Evolutionary conservation across 1,140 invertebrate genomes (phyloP), one percentile per base, ranked within the genome.

Genomic region (Macrobrachium nipponense): DNA sequence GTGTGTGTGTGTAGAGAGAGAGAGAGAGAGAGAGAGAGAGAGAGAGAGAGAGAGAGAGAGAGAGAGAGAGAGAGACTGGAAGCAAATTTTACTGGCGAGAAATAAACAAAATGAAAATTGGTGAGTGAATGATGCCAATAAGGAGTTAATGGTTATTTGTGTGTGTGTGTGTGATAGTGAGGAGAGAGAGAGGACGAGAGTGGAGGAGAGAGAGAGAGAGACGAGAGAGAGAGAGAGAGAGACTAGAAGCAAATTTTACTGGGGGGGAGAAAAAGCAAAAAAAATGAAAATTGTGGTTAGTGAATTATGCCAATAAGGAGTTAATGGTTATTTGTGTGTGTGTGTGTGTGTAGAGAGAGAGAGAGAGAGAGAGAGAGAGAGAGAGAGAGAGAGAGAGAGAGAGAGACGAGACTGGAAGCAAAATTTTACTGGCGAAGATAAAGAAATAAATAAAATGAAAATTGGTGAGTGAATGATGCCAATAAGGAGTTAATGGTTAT

Each of bases 91-190:
- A n/a, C n/a, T n/a, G n/a, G n/a, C n/a, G n/a, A n/a, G n/a, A 58
- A 66, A 81, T 51, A 72, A 44, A 36, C 15, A 27, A 23, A 14
- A n/a, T 11, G 36, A 58, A 60, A 66, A 27, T 23, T 61, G 43
- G 79, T 51, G 36, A 58, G 20, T n/a, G 64, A 58, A 61, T 23
- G n/a, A n/a, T n/a, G 61, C 18, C 62, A 18, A 12, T 5, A 23
- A n/a, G 23, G 15, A 17, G 44, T 6, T n/a, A n/a, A n/a, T n/a
- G n/a, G n/a, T n/a, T 12, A 58, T 6, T 15, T 4, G 59, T n/a
- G 76, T n/a, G 58, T 23, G 51, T 64, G 20, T 7, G 60, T n/a
- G 75, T 59, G 75, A 27, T 60, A 80, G 78, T 36, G 59, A 80
- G 78, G 8, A 23, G 27, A 36, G 72, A 73, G 17, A 59, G 60